A percentile compares a stretch with the other conserved stretches of the same genome.
Conservation (phyloP, 2,113 vertebrate species). For the Sula dactylatra region DNA sequence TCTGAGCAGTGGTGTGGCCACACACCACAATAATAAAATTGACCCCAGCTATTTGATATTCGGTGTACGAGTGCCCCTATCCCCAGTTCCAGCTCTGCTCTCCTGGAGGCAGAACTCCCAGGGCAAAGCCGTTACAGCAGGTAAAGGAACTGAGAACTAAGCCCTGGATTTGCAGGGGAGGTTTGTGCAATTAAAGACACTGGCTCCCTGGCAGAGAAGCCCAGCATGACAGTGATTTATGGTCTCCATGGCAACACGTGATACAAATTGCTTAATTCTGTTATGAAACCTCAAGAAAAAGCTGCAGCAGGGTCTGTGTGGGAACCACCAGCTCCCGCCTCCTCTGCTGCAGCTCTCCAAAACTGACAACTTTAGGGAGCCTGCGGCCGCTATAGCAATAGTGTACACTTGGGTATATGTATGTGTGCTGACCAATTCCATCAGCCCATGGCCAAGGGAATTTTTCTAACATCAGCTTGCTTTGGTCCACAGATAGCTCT, state of each 20-base stretch:
- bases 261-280: conserved; percentile 68
- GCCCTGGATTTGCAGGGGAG: not conserved
- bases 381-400: not conserved
- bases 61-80: fast-evolving
- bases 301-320: not conserved
- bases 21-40: not conserved
- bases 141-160: not conserved
- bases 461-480: not conserved
- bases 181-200: conserved; percentile 14
- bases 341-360: not conserved
- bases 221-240: conserved; percentile 53
- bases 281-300: conserved; percentile 55
- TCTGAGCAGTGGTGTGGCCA: not conserved
- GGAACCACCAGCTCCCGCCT: not conserved
- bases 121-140: not conserved
- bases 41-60: not conserved
- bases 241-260: conserved; percentile 57
- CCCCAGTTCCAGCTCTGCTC: not conserved
- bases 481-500: not conserved
- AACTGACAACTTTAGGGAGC: not conserved
- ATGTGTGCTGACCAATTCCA: not conserved
- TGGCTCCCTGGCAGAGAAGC: not conserved
- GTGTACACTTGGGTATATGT: too few species aligned
- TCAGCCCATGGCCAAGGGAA: not conserved
- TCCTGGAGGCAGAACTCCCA: not conserved